Base-by-base conservation (phyloP, 2,113 vertebrate genomes). In the Oncorhynchus keta region DNA sequence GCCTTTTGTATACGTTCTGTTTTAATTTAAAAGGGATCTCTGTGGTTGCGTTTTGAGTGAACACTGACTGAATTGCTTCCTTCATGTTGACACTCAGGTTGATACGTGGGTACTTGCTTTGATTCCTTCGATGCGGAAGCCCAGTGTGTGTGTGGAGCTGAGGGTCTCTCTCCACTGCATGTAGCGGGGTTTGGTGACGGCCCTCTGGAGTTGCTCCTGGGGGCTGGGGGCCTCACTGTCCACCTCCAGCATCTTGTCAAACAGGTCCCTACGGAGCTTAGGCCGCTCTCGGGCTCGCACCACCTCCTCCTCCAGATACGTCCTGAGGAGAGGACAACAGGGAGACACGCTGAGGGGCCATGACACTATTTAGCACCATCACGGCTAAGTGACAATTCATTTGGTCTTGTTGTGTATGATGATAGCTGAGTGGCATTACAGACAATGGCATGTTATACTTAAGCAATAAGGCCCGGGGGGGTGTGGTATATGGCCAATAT, bases 91-190 rank as follows among this genome's bases (percentile, higher is more conserved):
- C 35, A 18, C 18, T 48, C 16, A 68, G 11, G 28, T 30, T 55
- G 39, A 45, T 2, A 12, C 9, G 11, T 3, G 39, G 49, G 51
- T 18, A 55, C 51, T 48, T 90, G 99, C 98, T 96, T 98, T 99
- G 89, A 96, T 95, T 35, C 97, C 98, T 82, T 99, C 98, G 69
- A 99, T 98, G 82, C 98, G 95, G 92, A 98, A 99, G 83, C 98
- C 98, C 68, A 99, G 91, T 2, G 95, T 98, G 88, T 95, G 94
- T 81, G 95, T 97, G 85, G 98, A 98, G 90, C 98, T 99, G 87
- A 99, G 93, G 71, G 94, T 96, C 83, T 99, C 98, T 84, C 98
- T 95, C 98, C 98, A 99, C 86, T 99, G 97, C 98, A 99, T 99
- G 92, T 99, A 99, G 51, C 98, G 95, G 2, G 96, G 96, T 77